Evolutionary conservation across 2,888 invertebrate genomes (phyloP).

Genomic region (Patella caerulea): DNA sequence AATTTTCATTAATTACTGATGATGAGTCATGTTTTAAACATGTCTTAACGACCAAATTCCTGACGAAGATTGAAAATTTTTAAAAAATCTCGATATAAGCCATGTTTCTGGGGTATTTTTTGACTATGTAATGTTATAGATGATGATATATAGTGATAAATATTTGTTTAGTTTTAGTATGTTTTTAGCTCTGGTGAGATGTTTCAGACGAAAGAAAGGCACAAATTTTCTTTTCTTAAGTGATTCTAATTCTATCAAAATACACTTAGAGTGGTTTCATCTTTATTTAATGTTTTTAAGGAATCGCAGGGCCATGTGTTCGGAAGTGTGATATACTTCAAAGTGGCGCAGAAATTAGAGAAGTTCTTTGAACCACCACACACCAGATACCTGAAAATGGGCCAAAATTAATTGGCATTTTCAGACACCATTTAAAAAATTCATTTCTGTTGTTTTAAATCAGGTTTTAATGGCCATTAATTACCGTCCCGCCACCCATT

Average conservation of each 20-base stretch:
- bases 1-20: too few relatives aligned
- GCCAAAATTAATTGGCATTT: slow-evolving; percentile 8
- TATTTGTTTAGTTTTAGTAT: slow-evolving; percentile 1
- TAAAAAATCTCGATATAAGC: too few relatives aligned
- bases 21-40: too few relatives aligned
- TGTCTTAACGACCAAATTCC: too few relatives aligned
- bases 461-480: too few relatives aligned
- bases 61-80: too few relatives aligned
- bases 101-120: too few relatives aligned
- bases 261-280: slow-evolving; percentile 7
- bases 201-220: neutral
- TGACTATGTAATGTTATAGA: too few relatives aligned
- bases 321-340: slow-evolving; percentile 9
- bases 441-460: slow-evolving; percentile 1
- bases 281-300: slow-evolving; percentile 11
- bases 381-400: slow-evolving; percentile 7
- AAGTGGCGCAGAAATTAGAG: slow-evolving; percentile 4
- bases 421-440: neutral
- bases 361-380: neutral
- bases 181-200: slow-evolving; percentile 2
- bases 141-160: slow-evolving; percentile 10
- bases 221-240: slow-evolving; percentile 5
- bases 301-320: slow-evolving; percentile 10
- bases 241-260: slow-evolving; percentile 13
- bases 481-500: too few relatives aligned